Evolutionary conservation across 2,888 invertebrate species (phyloP), one percentile per base, ranked within the genome.

Genomic region (Acheta domesticus): DNA sequence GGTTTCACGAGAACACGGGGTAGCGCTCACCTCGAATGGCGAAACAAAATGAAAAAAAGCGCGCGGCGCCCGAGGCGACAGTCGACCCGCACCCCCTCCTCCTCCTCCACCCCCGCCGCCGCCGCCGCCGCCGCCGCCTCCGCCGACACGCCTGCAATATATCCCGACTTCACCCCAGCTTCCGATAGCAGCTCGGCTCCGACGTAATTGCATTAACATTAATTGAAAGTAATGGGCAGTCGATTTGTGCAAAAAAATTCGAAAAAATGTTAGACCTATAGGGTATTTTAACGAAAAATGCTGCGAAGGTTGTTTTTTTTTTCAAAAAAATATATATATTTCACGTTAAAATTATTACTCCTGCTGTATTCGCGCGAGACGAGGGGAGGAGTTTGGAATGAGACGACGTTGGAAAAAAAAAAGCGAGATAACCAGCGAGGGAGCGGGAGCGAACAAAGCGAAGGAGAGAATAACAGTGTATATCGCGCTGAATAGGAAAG

Each of bases 171-270:
- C n/a, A n/a, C 62, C 62, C 16, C 62, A 62, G 62, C 62, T 62
- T 62, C 62, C 62, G 62, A 62, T 62, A 62, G 14, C 62, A 62
- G 62, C 62, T 62, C 62, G 62, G n/a, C 62, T 62, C 62, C 62
- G 16, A 62, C 62, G 62, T 62, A 62, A 62, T 62, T 62, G 62
- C 62, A 62, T 62, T 62, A 62, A 62, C 62, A n/a, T 62, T 62
- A 62, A 62, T 62, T 62, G 62, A 62, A 62, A 62, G 62, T 62
- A 62, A 62, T 62, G 62, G 62, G 62, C 62, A 62, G 62, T 62
- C 62, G 62, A 62, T 62, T 62, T 62, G 62, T 62, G 62, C 12
- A n/a, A 62, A 62, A 62, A 62, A 62, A 62, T 5, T 62, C 16
- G n/a, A 62, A 62, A 62, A 62, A 62, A 62, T 62, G 62, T 62